phyloP scores from a whole-genome alignment of 2,888 invertebrate genomes.

The Diaprepes abbreviatus region DNA sequence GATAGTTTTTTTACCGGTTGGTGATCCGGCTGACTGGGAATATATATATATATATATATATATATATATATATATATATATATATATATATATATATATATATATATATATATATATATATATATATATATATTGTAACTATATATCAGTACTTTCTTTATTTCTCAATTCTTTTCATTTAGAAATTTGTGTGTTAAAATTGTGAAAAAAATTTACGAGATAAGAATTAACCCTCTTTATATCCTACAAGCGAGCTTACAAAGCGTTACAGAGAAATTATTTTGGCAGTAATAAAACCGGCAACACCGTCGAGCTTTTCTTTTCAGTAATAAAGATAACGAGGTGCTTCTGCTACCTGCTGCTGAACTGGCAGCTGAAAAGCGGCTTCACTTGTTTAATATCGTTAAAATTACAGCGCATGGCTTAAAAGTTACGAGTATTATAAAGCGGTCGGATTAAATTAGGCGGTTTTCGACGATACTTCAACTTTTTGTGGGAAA shows the following conservation, averaged over 20 bases:
- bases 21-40: too few relatives aligned
- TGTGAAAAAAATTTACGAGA: too few relatives aligned
- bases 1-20: too few relatives aligned
- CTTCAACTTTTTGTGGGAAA: constrained; percentile 18
- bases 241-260: neutral
- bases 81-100: too few relatives aligned
- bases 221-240: too few relatives aligned
- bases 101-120: too few relatives aligned
- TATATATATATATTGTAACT: too few relatives aligned
- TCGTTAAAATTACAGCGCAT: constrained; percentile 47
- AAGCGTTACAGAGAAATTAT: constrained; percentile 15
- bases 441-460: constrained; percentile 43
- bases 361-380: constrained; percentile 17
- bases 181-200: too few relatives aligned
- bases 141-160: too few relatives aligned
- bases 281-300: constrained; percentile 31
- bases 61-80: too few relatives aligned
- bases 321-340: constrained; percentile 63
- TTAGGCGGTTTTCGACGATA: constrained; percentile 38
- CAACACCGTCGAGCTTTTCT: constrained; percentile 53
- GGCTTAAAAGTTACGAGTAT: constrained; percentile 39
- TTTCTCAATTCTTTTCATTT: too few relatives aligned
- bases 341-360: constrained; percentile 57
- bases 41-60: too few relatives aligned
- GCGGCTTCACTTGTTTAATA: constrained; percentile 45